Evolutionary conservation across 2,113 vertebrate species (phyloP), one percentile per base, ranked within the genome.

Genomic region (Triplophysa tibetana): DNA sequence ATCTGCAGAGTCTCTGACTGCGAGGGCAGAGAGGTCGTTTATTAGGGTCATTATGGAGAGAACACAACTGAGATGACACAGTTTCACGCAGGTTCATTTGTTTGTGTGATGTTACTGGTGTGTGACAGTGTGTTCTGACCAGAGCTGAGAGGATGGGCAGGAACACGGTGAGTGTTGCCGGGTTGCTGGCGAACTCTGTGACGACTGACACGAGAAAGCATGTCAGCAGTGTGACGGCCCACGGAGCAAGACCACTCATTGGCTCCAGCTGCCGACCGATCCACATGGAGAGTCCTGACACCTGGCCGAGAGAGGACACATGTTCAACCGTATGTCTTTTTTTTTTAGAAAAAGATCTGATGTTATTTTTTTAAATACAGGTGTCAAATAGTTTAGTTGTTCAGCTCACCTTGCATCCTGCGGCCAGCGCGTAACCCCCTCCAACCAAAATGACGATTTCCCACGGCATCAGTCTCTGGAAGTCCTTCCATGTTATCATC

Each of bases 401-500:
- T 0, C n/a, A 1, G 4, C 63, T 2, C 89, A 99, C 98, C 96
- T 98, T 98, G 89, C 97, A 98, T 64, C 98, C 98, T 41, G 98
- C 97, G 48, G 98, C 98, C 84, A 99, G 91, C 0, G 97, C 97
- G 0, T 99, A 99, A 63, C 98, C 98, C n/a, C 97, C 98, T 81
- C 98, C 98, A 61, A 99, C 98, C 83, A 99, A 90, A 80, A 99
- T 96, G 60, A 99, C 97, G 1, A 99, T 99, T 88, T 99, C 98
- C 98, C 98, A 99, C 2, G 98, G 98, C 98, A 99, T 99, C 75
- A 97, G 95, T 85, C 91, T 96, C 92, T 99, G 96, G 83, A 99
- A 99, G 89, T 99, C 98, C 82, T 98, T 97, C 98, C 98, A 99
- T 0, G 95, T 98, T 85, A 99, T 96, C 90, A 99, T 98, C 6